phyloP scores from a whole-genome alignment of 2,797 vertebrate genomes.

The Ispidina lecontei region DNA sequence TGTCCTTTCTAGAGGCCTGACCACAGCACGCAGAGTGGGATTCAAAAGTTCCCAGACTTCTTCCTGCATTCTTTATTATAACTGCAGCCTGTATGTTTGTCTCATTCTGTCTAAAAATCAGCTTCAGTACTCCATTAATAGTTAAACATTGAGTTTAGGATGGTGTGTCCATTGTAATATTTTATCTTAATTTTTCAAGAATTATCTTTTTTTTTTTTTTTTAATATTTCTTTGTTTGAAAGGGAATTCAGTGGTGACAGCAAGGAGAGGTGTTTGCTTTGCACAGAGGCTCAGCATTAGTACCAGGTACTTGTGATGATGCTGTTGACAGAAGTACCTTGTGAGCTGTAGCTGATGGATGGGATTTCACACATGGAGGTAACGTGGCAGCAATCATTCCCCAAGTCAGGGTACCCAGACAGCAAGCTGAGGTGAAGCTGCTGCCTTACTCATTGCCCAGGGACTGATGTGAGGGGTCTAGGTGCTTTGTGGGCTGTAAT shows the following conservation, averaged over 20 bases:
- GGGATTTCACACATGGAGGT: neutral
- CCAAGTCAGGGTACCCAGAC: neutral
- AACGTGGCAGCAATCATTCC: neutral
- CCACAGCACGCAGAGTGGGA: neutral
- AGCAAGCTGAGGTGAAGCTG: neutral
- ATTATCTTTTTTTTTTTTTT: neutral
- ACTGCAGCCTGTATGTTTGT: neutral
- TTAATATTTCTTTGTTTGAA: neutral
- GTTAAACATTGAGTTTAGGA: neutral
- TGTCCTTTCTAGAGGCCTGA: neutral
- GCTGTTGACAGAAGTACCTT: neutral
- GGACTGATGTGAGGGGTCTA: neutral
- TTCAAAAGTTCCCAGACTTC: neutral
- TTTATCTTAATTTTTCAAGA: neutral
- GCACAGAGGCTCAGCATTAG: neutral
- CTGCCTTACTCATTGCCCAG: neutral
- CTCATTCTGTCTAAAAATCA: neutral
- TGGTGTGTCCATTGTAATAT: neutral
- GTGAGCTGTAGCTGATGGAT: neutral
- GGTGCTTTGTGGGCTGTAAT: neutral
- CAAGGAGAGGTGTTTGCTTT: neutral
- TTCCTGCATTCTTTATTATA: conserved; percentile 6
- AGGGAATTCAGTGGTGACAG: neutral
- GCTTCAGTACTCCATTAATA: neutral
- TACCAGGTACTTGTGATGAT: neutral